Base-by-base conservation (phyloP, 2,113 vertebrate genomes). In the Mixornis gularis region DNA sequence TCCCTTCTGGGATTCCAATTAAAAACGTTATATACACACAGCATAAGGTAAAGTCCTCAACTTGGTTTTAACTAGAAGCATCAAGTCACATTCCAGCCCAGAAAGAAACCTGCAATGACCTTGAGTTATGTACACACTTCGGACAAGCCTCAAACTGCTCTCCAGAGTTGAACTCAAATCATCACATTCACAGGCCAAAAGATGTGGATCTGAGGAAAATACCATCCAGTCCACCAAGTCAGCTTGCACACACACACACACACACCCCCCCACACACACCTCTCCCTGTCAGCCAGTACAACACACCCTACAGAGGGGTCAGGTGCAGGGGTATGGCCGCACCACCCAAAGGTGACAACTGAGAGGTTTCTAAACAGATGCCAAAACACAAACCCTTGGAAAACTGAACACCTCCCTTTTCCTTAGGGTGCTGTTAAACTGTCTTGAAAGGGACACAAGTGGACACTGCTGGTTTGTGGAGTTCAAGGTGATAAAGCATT, bases 321-420 rank as follows among this genome's bases (percentile, higher is more conserved):
- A 0, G 64, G 13, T 41, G 12, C 69, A 58, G 22, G 4, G 3
- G 1, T 17, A 38, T 3, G 1, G 20, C 49, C 44, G 58, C 18
- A 16, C 16, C 0, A 2, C 27, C 30, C 66, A 24, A 10, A 71
- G 36, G 24, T 13, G 17, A 36, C 25, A 65, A 26, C 16, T 20
- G 9, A 51, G 21, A 44, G 12, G 20, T 49, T 79, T 56, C 63
- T 58, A 15, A 91, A 70, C 16, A 29, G 24, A 18, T 12, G 17
- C 24, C 26, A 3, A 11, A 59, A 70, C 38, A 74, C 18, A 68
- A 78, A 52, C 13, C 20, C 72, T 36, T 2, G 0, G 53, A 68
- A 79, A 93, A 4, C 30, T 41, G 2, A 91, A 52, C 20, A 44
- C 3, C 38, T 59, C 36, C 8, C 20, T 73, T 58, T 72, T 69